Base-by-base conservation (phyloP, 2,888 invertebrate species). In the Aphidoletes aphidimyza region DNA sequence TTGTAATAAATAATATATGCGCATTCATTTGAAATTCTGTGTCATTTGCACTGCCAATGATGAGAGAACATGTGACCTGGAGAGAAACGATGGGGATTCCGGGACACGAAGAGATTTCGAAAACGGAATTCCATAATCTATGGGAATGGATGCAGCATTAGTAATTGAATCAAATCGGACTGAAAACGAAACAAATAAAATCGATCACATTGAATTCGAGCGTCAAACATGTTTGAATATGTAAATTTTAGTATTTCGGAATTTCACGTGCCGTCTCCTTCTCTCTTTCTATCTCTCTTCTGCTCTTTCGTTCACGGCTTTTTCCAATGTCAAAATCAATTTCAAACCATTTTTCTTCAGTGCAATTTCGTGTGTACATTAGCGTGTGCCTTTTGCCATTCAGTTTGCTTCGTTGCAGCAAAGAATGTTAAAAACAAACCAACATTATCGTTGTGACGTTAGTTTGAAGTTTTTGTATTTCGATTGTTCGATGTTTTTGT, bases 151-250 rank as follows among this genome's bases (percentile, higher is more conserved):
- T 47, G 47, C 47, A 47, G 26, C 54, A 26, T 54, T 54, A 17
- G 54, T 54, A 54, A 54, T 54, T 26, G 54, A 54, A 54, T 54
- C n/a, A 54, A 54, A 54, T 54, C 26, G 54, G 42, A 54, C 3
- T 22, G 26, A 54, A 22, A 54, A 3, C 14, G 26, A 54, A 54
- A 26, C 22, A 26, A 54, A 54, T 54, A 54, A 22, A 54, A 54
- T 54, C 47, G 47, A 47, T 47, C 47, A 9, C 17, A 14, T 54
- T 54, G 22, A 26, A 8, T 22, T 17, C 11, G 42, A 6, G 42
- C 14, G 42, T 22, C 9, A 54, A 54, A 54, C 54, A 54, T 54
- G 54, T 54, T 54, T 26, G 26, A 54, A 54, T 54, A 54, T 54
- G 54, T 26, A 54, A 22, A 54, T 54, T 5, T 22, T 22, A 54